These are phyloP conservation scores for Tineola bisselliella DNA, from an alignment of 2,888 invertebrate genomes.

Conservation along the genomic window DNA sequence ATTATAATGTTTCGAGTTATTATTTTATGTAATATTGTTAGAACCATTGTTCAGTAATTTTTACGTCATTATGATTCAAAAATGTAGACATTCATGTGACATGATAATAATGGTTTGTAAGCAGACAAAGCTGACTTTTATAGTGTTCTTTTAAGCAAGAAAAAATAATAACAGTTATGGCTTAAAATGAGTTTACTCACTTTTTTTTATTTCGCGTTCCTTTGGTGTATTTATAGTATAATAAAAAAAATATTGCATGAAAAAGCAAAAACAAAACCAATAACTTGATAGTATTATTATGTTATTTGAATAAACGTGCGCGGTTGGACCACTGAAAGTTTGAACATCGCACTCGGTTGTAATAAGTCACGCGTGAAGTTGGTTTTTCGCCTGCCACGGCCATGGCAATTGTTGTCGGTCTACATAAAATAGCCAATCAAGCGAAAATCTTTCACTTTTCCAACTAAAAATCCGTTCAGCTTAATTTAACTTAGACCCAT, in stretches of 20 bases:
- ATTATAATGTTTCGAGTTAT: neutral
- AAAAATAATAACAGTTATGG: too few species aligned
- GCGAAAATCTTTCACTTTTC: neutral
- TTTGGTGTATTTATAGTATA: too few species aligned
- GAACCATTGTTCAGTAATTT: neutral
- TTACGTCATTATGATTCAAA: neutral
- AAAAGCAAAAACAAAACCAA: too few species aligned
- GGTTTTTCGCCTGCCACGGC: neutral
- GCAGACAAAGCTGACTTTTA: too few species aligned
- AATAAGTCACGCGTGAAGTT: neutral
- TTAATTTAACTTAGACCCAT: too few species aligned
- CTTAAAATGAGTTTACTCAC: too few species aligned
- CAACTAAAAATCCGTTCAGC: too few species aligned
- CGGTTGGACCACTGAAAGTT: neutral
- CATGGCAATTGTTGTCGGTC: conserved; percentile 2
- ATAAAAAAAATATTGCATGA: too few species aligned
- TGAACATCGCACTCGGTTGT: neutral
- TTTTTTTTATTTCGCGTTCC: too few species aligned
- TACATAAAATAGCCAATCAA: neutral
- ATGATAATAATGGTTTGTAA: neutral
- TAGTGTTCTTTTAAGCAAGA: too few species aligned
- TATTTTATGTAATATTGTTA: neutral
- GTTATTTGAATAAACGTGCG: too few species aligned
- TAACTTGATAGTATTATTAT: too few species aligned
- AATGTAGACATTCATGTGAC: neutral